These are phyloP conservation scores for Steinernema feltiae DNA, from an alignment of 1,140 invertebrate species.

Conservation along the genomic window DNA sequence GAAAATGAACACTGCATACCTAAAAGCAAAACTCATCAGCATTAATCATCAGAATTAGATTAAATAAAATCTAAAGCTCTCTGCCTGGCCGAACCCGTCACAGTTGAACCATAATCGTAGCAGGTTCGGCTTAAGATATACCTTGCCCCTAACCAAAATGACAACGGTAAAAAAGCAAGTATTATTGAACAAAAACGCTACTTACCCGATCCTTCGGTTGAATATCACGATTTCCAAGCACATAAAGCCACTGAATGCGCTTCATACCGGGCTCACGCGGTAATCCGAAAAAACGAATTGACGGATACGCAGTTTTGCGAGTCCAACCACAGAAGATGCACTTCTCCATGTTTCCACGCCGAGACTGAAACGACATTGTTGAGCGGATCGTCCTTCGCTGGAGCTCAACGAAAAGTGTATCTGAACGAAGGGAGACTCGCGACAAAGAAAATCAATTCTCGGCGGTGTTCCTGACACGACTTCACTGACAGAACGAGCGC, in stretches of 20 bases:
- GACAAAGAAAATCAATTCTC: neutral
- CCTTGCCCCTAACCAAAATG: neutral
- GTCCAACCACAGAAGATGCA: slow-evolving; percentile 34
- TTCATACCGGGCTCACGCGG: slow-evolving; percentile 46
- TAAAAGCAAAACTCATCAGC: slow-evolving; percentile 29
- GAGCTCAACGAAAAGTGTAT: neutral
- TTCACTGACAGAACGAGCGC: no score
- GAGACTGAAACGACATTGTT: neutral
- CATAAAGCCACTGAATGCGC: slow-evolving; percentile 49
- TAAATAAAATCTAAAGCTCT: no score
- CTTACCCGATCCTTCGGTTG: slow-evolving; percentile 43
- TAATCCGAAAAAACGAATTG: slow-evolving; percentile 44
- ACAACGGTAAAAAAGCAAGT: neutral
- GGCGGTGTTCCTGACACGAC: neutral
- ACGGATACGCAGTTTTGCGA: slow-evolving; percentile 30
- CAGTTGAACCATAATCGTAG: neutral
- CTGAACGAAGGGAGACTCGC: neutral
- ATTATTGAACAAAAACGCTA: no score
- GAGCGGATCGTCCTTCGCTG: neutral
- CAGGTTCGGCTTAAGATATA: neutral
- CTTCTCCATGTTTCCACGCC: slow-evolving; percentile 20
- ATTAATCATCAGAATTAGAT: no score
- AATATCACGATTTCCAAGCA: slow-evolving; percentile 41
- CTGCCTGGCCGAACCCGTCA: no score
- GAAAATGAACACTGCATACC: slow-evolving; percentile 49